Conservation (phyloP, 2,797 vertebrate species). For the Falco rusticolus region DNA sequence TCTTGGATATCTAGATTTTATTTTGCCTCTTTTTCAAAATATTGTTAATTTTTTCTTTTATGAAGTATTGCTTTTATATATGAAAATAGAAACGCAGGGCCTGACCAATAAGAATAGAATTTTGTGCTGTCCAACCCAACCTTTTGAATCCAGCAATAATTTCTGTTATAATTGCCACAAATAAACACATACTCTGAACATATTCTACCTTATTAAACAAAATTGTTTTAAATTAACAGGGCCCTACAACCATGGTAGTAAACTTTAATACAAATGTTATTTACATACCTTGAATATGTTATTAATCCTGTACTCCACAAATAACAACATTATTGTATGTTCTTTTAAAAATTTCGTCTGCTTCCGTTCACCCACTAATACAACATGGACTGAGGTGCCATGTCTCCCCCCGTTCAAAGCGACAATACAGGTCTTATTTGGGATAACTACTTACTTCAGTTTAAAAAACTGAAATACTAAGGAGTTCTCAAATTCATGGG, state of each 20-base stretch:
- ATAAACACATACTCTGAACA: background rate
- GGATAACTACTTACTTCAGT: background rate
- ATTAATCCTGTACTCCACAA: background rate
- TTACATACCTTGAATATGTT: background rate
- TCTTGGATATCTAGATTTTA: background rate
- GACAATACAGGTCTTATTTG: background rate
- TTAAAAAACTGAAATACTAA: background rate
- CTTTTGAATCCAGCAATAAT: background rate
- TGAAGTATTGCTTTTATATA: background rate
- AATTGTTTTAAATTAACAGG: background rate
- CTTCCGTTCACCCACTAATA: background rate
- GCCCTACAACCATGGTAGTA: background rate
- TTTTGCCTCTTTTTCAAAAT: background rate
- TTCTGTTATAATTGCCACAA: background rate
- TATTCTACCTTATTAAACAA: background rate
- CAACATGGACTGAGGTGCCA: background rate
- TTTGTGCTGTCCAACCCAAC: background rate
- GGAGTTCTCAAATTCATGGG: fast-evolving
- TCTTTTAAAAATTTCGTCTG: background rate
- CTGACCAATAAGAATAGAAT: background rate
- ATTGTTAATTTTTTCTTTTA: background rate
- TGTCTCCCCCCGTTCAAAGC: background rate
- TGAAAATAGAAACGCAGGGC: background rate
- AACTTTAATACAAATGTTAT: background rate
- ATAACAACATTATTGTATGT: background rate